Conservation (phyloP, 1,140 invertebrate species). For the Drosophila setifemur region DNA sequence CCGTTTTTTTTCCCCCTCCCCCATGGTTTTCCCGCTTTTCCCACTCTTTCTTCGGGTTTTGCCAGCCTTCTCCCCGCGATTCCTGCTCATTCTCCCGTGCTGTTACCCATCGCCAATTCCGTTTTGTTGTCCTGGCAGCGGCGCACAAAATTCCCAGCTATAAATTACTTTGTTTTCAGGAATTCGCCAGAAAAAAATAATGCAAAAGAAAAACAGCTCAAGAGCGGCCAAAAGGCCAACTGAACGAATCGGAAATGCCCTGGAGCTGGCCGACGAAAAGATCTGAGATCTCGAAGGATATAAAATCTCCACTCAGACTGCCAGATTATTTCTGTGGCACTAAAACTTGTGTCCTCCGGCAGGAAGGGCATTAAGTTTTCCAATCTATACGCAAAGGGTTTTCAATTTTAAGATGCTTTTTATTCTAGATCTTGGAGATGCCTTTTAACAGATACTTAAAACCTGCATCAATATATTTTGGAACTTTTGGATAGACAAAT, state of each 20-base stretch:
- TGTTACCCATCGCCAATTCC: conserved; percentile 44
- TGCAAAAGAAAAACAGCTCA: conserved; percentile 22
- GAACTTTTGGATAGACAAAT: too few relatives aligned
- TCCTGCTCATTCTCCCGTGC: conserved; percentile 12
- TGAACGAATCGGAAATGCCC: conserved; percentile 31
- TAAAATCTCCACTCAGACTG: not conserved
- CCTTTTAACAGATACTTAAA: too few relatives aligned
- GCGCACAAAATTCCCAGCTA: conserved; percentile 58
- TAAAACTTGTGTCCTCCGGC: not conserved
- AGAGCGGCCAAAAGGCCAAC: not conserved
- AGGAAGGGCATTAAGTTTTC: too few relatives aligned
- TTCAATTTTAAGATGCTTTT: too few relatives aligned
- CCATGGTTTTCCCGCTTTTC: not conserved
- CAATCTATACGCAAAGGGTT: too few relatives aligned
- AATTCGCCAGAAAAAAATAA: conserved; percentile 50
- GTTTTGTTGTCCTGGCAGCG: conserved; percentile 56
- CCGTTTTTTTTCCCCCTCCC: not conserved
- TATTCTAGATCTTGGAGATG: too few relatives aligned
- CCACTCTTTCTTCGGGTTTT: too few relatives aligned
- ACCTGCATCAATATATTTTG: too few relatives aligned
- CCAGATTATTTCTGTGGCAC: not conserved
- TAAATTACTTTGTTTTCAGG: conserved; percentile 75
- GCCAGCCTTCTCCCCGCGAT: not conserved
- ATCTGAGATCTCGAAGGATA: conserved; percentile 4
- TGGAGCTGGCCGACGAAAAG: not conserved